Percentiles rank a stretch among this genome's conserved stretches.
These are phyloP conservation scores for Acronicta alni DNA, from an alignment of 2,888 invertebrate genomes.

Conservation along the genomic window DNA sequence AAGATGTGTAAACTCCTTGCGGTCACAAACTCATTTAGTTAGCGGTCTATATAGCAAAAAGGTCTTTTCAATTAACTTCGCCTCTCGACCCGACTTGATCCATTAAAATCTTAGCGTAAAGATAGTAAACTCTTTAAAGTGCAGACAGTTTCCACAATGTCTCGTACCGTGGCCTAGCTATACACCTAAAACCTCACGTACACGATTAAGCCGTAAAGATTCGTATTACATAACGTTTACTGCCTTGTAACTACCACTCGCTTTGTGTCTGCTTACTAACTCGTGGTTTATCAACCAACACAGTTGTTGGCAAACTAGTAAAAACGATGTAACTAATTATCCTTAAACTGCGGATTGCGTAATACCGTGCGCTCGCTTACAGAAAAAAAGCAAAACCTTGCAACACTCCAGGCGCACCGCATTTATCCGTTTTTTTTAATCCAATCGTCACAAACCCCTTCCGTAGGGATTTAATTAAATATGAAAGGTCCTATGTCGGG, in stretches of 20 bases:
- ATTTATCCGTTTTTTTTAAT: conserved; percentile 58
- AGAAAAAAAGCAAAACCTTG: conserved; percentile 1
- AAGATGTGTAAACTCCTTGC: no score
- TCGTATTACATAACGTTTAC: conserved; percentile 62
- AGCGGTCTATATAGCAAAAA: no score
- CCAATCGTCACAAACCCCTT: conserved; percentile 64
- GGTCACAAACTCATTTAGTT: no score
- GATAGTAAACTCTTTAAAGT: conserved; percentile 12
- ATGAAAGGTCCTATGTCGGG: conserved; percentile 71
- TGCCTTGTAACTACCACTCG: conserved; percentile 43
- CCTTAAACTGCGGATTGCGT: conserved; percentile 39
- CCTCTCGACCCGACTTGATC: not conserved
- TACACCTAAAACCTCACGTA: conserved; percentile 43
- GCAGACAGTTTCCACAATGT: conserved; percentile 13
- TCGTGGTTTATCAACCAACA: conserved; percentile 41
- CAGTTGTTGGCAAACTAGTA: conserved; percentile 37
- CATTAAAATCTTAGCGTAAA: conserved; percentile 10
- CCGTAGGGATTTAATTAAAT: conserved; percentile 73
- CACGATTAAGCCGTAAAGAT: conserved; percentile 51
- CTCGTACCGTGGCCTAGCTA: conserved; percentile 15
- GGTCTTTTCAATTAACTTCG: not conserved
- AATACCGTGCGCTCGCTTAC: conserved; percentile 30
- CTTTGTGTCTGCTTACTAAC: conserved; percentile 47
- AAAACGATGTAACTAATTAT: conserved; percentile 47
- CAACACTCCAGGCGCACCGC: conserved; percentile 44